phyloP scores from a whole-genome alignment of 2,113 vertebrate genomes.

The Aphyosemion australe region DNA sequence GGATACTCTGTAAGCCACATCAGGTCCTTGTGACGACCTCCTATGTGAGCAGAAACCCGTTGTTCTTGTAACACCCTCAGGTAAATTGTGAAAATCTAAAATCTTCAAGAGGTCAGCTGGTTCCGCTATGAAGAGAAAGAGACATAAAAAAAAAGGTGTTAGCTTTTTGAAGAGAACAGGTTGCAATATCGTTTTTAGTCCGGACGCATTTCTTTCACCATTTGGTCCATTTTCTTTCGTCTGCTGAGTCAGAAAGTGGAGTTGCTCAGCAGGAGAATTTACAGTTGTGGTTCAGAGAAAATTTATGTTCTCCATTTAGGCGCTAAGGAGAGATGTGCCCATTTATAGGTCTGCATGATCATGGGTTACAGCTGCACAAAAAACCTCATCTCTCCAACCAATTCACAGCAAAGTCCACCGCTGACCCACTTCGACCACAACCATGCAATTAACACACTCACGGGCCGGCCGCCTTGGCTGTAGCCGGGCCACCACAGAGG shows the following conservation, averaged over 20 bases:
- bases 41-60: constrained; percentile 90
- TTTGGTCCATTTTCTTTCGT: background rate
- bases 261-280: constrained; percentile 38
- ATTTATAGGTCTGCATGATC: constrained; percentile 67
- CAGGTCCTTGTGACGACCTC: constrained; percentile 88
- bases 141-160: constrained; percentile 18
- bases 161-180: background rate
- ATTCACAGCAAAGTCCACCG: constrained; percentile 33
- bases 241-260: constrained; percentile 45
- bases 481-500: constrained; percentile 56
- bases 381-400: constrained; percentile 40
- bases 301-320: constrained; percentile 51
- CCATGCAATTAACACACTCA: constrained; percentile 69
- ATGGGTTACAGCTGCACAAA: constrained; percentile 42
- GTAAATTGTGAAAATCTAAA: constrained; percentile 96
- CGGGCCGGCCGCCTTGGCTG: constrained; percentile 44
- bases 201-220: too few relatives aligned
- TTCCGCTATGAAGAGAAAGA: constrained; percentile 78
- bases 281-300: constrained; percentile 34
- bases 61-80: constrained; percentile 91
- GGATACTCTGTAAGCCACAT: constrained; percentile 92
- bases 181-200: background rate
- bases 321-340: constrained; percentile 56
- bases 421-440: constrained; percentile 57
- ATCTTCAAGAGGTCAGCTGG: constrained; percentile 96